A percentile compares a stretch with the other conserved stretches of the same genome.
Conservation (phyloP, 1,140 invertebrate genomes). For the Lysiphlebus fabarum region DNA sequence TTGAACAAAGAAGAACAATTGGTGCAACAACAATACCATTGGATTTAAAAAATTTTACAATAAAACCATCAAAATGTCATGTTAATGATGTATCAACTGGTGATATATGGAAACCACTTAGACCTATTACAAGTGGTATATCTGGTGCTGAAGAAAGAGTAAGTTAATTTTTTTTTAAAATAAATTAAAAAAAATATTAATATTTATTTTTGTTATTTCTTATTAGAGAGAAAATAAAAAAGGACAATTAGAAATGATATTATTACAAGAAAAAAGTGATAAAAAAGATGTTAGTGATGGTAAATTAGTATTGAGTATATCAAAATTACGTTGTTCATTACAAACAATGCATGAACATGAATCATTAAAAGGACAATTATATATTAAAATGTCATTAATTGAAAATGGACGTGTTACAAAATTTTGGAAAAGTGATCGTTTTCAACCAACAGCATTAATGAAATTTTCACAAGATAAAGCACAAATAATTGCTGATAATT, state of each 20-base stretch:
- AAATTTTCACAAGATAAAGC: constrained; percentile 50
- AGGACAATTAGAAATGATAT: constrained; percentile 63
- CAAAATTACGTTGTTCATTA: constrained; percentile 59
- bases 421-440: constrained; percentile 73
- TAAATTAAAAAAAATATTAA: constrained; percentile 10
- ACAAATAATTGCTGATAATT: constrained; percentile 48
- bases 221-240: constrained; percentile 66
- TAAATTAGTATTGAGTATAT: constrained; percentile 51
- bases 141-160: constrained; percentile 60
- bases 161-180: constrained; percentile 34
- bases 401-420: constrained; percentile 67
- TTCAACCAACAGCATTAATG: constrained; percentile 64
- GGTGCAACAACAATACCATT: constrained; percentile 71
- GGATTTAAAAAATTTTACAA: constrained; percentile 66
- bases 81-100: constrained; percentile 64
- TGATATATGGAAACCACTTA: constrained; percentile 71
- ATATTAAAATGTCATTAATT: constrained; percentile 71
- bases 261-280: constrained; percentile 63
- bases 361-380: constrained; percentile 64
- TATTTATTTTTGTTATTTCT: constrained; percentile 35
- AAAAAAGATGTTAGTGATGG: constrained; percentile 62
- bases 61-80: constrained; percentile 59
- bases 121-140: constrained; percentile 66
- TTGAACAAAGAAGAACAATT: constrained; percentile 63
- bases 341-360: constrained; percentile 70